Conservation (phyloP, 2,888 invertebrate genomes). For the Sphinx pinastri region DNA sequence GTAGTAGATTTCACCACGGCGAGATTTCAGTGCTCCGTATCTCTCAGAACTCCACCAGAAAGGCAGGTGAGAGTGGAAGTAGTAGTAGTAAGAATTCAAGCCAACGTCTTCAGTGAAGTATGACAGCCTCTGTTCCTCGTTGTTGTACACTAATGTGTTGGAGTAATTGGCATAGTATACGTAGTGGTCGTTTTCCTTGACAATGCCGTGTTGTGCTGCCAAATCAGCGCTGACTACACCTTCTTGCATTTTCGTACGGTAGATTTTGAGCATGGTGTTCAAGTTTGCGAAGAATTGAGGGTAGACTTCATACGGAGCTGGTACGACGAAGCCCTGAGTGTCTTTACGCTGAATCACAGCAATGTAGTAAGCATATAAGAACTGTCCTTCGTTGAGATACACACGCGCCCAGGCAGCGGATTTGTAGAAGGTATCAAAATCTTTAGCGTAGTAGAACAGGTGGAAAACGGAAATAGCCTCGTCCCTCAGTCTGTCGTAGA, state of each 20-base stretch:
- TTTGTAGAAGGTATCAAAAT: conserved; percentile 85
- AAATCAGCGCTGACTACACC: conserved; percentile 55
- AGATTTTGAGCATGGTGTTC: conserved; percentile 77
- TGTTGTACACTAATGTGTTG: conserved; percentile 74
- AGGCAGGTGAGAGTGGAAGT: conserved; percentile 85
- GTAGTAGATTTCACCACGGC: conserved; percentile 87
- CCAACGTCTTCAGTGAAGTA: conserved; percentile 90
- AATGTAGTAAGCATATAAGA: conserved; percentile 85
- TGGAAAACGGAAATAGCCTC: conserved; percentile 82
- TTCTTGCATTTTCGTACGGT: conserved; percentile 70
- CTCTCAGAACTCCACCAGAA: conserved; percentile 85
- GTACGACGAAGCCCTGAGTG: conserved; percentile 82
- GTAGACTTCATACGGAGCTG: conserved; percentile 87
- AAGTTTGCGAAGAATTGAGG: conserved; percentile 86
- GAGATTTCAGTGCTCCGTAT: conserved; percentile 75
- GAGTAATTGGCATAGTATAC: conserved; percentile 85
- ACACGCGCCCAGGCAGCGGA: conserved; percentile 83
- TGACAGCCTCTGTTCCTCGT: conserved; percentile 83
- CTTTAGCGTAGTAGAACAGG: conserved; percentile 84
- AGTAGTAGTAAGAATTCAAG: conserved; percentile 87
- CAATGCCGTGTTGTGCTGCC: conserved; percentile 66
- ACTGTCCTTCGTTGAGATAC: conserved; percentile 85
- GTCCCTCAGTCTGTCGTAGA: conserved; percentile 67
- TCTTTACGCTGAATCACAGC: conserved; percentile 85
- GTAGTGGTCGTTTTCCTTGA: conserved; percentile 68